phyloP scores from a whole-genome alignment of 2,113 vertebrate genomes.

The Laticauda colubrina region DNA sequence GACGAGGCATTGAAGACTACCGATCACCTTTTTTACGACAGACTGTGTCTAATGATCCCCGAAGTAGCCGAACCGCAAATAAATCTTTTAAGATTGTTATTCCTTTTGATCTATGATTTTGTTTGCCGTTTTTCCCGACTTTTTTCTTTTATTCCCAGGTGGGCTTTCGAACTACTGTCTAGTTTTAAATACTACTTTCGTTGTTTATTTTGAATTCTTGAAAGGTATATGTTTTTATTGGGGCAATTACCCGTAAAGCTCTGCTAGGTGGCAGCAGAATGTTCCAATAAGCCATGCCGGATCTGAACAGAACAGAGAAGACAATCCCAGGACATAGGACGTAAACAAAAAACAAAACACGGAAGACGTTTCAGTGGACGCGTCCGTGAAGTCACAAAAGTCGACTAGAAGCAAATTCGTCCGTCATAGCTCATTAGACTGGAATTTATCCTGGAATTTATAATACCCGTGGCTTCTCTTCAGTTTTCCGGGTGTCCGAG shows the following conservation, averaged over 20 bases:
- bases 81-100: neutral
- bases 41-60: neutral
- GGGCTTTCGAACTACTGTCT: neutral
- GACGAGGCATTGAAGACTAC: neutral
- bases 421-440: neutral
- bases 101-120: neutral
- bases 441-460: neutral
- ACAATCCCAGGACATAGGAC: neutral
- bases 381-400: neutral
- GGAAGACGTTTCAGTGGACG: neutral
- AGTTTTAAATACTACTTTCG: neutral
- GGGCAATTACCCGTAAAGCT: neutral
- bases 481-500: no score
- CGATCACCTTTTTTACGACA: neutral
- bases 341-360: neutral
- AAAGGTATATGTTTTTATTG: neutral
- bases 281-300: neutral
- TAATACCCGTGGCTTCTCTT: neutral
- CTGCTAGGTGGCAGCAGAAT: neutral
- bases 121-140: neutral
- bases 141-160: neutral
- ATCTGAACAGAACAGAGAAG: neutral
- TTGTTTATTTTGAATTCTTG: neutral
- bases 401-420: neutral
- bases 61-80: neutral